Evolutionary conservation across 1,140 invertebrate genomes (phyloP).

Genomic region (Drosophila asahinai): DNA sequence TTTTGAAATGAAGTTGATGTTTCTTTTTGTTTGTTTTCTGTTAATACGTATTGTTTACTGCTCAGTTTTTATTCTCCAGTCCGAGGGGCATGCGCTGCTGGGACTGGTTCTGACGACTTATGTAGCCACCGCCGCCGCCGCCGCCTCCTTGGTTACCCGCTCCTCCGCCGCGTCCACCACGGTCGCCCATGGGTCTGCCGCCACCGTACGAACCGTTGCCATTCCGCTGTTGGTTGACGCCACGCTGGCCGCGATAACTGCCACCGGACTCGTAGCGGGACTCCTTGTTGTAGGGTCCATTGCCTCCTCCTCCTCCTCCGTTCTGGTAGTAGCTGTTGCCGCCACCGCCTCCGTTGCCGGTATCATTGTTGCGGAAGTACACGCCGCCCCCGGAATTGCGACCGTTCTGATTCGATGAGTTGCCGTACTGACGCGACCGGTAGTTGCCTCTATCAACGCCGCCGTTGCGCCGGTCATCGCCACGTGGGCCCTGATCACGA

Average conservation of each 20-base stretch:
- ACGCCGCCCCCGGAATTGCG: conserved; percentile 66
- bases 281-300: conserved; percentile 65
- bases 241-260: conserved; percentile 69
- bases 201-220: conserved; percentile 65
- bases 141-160: conserved; percentile 39
- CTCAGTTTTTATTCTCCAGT: conserved; percentile 81
- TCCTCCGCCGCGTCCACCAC: conserved; percentile 57
- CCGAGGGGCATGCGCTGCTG: conserved; percentile 72
- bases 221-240: conserved; percentile 68
- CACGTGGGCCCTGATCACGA: conserved; percentile 48
- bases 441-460: conserved; percentile 59
- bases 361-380: conserved; percentile 82
- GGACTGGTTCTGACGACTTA: conserved; percentile 72
- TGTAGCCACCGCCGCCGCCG: conserved; percentile 55
- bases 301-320: conserved; percentile 52
- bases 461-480: conserved; percentile 63
- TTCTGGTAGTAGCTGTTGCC: conserved; percentile 66
- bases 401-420: conserved; percentile 73
- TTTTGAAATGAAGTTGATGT: conserved; percentile 56
- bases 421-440: conserved; percentile 70
- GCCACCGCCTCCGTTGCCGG: conserved; percentile 43
- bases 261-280: conserved; percentile 74
- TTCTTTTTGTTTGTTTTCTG: conserved; percentile 38
- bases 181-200: conserved; percentile 65
- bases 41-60: conserved; percentile 65